Base-by-base conservation (phyloP, 2,888 invertebrate genomes). In the Oxytorus armatus region DNA sequence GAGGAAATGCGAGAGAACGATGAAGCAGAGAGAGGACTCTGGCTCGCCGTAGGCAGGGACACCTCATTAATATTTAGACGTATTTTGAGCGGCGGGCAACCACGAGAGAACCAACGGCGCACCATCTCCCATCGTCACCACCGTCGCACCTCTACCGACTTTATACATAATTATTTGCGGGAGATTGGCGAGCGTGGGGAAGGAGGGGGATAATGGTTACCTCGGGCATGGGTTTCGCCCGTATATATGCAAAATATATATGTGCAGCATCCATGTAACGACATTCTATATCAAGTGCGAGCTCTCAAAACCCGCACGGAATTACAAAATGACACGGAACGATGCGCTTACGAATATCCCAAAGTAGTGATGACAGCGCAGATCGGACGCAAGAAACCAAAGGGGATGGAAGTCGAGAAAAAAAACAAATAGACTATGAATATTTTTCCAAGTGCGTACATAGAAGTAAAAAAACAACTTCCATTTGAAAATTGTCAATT, bases 1-100 rank as follows among this genome's bases (percentile, higher is more conserved):
- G 39, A 72, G 21, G 59, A 47, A 51, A 72, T 33, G 72, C 25
- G 84, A 80, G 82, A 78, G 85, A 77, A 85, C 76, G 84, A 77
- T 77, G 84, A 83, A 81, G 79, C 23, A 42, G 78, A 33, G 73
- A 59, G 51, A 55, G 76, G 79, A 77, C 79, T 72, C 49, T 44
- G 72, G 59, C 76, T 84, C 84, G 89, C 90, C 89, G 86, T 88
- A 89, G 90, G 90, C 89, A 88, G 87, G 89, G 90, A 90, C 89
- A 89, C 88, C 90, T 91, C 90, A 91, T 91, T 91, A 91, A 91
- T 91, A 91, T 91, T 90, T 91, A 91, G 91, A 91, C 90, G 89
- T 89, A 90, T 91, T 91, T 90, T 87, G 89, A 89, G 85, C 87
- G 86, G 85, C 86, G 85, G 85, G 73, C 75, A 79, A 83, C 78